phyloP scores from a whole-genome alignment of 2,113 vertebrate genomes.

The Agelaius phoeniceus region DNA sequence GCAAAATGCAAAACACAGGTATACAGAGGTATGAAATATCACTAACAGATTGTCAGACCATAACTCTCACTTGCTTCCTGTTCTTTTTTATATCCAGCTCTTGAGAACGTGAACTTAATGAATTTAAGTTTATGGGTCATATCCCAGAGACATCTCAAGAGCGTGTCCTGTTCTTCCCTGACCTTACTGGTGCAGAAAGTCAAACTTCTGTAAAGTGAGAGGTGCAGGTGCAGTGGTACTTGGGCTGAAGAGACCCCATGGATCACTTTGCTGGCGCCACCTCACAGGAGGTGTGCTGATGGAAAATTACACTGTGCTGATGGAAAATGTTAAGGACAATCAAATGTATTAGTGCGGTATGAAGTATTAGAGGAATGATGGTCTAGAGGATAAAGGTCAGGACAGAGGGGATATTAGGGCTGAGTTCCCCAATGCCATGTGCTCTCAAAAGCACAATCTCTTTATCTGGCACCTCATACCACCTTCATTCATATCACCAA shows the following conservation, averaged over 20 bases:
- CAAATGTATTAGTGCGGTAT: background rate
- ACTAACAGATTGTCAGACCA: background rate
- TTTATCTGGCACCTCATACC: background rate
- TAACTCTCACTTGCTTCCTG: background rate
- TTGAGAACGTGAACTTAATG: background rate
- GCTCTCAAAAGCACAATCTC: background rate
- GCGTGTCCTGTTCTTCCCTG: accelerated
- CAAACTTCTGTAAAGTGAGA: background rate
- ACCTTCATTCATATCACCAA: background rate
- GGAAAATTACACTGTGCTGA: background rate
- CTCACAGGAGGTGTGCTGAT: too few species aligned
- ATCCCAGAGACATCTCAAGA: background rate
- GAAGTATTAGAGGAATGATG: background rate
- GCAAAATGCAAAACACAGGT: slow-evolving; percentile 23
- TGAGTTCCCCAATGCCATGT: background rate
- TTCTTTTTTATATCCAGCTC: background rate
- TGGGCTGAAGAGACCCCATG: background rate
- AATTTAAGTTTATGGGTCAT: background rate
- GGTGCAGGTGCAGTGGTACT: background rate
- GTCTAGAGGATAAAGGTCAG: background rate
- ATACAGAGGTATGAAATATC: background rate
- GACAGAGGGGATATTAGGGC: background rate
- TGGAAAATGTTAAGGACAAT: background rate
- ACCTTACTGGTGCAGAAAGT: background rate
- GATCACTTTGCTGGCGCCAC: background rate